Conservation (phyloP, 2,888 invertebrate genomes). For the Hololepta plana region DNA sequence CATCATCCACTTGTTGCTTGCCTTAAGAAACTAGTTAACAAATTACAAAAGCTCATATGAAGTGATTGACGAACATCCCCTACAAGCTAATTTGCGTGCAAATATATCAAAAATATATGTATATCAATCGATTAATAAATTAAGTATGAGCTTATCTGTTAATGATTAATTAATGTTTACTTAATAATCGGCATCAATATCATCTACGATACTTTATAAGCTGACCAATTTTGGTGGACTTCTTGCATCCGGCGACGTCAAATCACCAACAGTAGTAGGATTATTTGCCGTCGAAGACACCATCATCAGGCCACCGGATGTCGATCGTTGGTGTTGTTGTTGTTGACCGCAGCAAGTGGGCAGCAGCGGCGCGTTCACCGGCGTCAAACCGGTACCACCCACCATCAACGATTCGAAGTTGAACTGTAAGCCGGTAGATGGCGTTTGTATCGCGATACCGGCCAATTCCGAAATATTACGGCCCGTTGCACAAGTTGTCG, state of each 20-base stretch:
- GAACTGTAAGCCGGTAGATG: conserved; percentile 72
- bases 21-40: too few species aligned
- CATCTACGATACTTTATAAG: too few species aligned
- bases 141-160: too few species aligned
- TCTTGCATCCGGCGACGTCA: conserved; percentile 57
- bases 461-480: conserved; percentile 41
- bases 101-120: too few species aligned
- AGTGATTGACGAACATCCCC: too few species aligned
- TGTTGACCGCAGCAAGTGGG: conserved; percentile 62
- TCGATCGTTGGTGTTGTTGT: conserved; percentile 37
- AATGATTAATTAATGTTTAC: too few species aligned
- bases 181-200: too few species aligned
- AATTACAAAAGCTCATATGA: too few species aligned
- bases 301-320: conserved; percentile 8
- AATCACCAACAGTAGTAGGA: conserved; percentile 34
- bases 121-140: too few species aligned
- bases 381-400: conserved; percentile 82
- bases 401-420: conserved; percentile 89
- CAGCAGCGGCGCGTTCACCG: conserved; percentile 53
- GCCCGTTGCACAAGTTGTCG: conserved; percentile 28
- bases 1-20: too few species aligned
- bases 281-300: too few species aligned
- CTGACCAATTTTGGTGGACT: conserved; percentile 63
- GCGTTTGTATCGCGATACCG: conserved; percentile 72
- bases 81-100: too few species aligned